Conservation (phyloP, 2,113 vertebrate genomes). For the Sciurus niger region DNA sequence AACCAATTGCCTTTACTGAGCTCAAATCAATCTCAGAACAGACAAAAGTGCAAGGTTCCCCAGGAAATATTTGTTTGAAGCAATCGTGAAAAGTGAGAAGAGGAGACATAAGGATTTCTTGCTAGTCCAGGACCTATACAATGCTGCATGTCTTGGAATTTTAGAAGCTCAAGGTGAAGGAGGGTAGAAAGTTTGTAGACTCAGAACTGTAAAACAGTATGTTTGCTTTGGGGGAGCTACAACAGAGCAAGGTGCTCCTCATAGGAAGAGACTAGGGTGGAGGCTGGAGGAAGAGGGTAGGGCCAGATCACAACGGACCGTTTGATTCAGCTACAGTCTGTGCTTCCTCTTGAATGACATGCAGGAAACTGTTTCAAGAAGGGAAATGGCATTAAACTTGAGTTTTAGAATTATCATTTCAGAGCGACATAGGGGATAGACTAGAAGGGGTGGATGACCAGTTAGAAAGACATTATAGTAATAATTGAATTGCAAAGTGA, state of each 20-base stretch:
- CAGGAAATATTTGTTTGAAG: slow-evolving; percentile 1
- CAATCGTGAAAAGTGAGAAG: neutral
- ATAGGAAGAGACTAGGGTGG: neutral
- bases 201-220: neutral
- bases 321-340: neutral
- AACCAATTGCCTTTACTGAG: neutral
- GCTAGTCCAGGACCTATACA: neutral
- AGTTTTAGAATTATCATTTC: neutral
- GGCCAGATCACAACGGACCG: neutral
- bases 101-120: neutral
- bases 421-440: neutral
- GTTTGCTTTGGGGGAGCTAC: neutral
- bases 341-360: neutral
- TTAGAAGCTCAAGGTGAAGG: neutral
- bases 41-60: neutral
- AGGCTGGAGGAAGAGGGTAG: neutral
- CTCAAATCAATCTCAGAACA: neutral
- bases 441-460: neutral
- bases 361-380: neutral
- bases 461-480: neutral
- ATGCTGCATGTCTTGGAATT: neutral
- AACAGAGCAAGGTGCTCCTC: neutral
- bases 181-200: neutral
- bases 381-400: neutral
- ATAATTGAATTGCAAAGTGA: neutral